Conservation (phyloP, 2,113 vertebrate genomes). For the Brachionichthys hirsutus region DNA sequence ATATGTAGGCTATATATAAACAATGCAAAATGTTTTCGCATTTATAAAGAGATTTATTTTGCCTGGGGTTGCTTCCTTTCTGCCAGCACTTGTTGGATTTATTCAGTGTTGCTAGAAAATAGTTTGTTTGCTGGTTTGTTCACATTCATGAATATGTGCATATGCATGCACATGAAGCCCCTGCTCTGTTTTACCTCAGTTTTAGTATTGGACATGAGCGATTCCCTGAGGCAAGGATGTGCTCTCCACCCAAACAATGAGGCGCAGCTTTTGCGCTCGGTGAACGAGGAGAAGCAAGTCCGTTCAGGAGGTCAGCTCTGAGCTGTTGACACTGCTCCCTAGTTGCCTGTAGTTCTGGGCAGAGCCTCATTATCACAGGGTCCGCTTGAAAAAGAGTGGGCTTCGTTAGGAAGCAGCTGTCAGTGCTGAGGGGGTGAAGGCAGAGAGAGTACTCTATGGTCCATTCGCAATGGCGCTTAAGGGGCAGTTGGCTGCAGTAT, state of each 20-base stretch:
- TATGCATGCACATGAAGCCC: conserved; percentile 53
- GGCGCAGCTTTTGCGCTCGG: conserved; percentile 67
- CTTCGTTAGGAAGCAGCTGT: conserved; percentile 79
- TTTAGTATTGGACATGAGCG: conserved; percentile 64
- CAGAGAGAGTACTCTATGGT: conserved; percentile 63
- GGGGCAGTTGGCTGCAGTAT: conserved; percentile 60
- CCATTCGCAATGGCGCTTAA: conserved; percentile 60
- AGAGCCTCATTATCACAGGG: conserved; percentile 77
- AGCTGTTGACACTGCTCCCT: conserved; percentile 78
- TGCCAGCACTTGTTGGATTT: conserved; percentile 41
- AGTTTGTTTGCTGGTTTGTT: conserved; percentile 25
- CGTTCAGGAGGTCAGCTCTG: conserved; percentile 75
- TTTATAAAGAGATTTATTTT: conserved; percentile 19
- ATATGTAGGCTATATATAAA: conserved; percentile 15
- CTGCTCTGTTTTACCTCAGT: conserved; percentile 44
- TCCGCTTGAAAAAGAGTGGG: conserved; percentile 72
- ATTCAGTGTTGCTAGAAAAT: conserved; percentile 47
- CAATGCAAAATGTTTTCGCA: conserved; percentile 28
- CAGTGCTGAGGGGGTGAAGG: conserved; percentile 71
- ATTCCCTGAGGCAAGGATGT: conserved; percentile 67
- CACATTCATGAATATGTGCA: conserved; percentile 54
- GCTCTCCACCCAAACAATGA: conserved; percentile 71
- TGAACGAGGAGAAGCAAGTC: conserved; percentile 67
- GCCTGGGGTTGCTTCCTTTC: conserved; percentile 28
- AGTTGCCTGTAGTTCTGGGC: conserved; percentile 73